Conservation (phyloP, 2,888 invertebrate species). For the Drosophila ustulata region DNA sequence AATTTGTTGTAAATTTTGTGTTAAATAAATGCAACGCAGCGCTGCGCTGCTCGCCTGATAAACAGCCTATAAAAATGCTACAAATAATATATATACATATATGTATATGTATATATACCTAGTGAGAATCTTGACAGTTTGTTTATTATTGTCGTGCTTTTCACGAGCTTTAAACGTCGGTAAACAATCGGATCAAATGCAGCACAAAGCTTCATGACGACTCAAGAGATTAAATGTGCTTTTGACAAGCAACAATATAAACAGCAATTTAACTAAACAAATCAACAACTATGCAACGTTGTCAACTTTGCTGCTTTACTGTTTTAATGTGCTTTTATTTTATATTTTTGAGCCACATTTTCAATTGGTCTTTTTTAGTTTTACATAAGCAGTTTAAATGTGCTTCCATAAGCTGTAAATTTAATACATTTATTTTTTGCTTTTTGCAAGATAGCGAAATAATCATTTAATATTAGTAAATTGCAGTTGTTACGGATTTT, state of each 20-base stretch:
- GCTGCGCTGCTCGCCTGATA: conserved; percentile 18
- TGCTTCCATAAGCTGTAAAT: no score
- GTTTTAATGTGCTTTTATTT: no score
- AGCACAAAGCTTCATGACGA: neutral
- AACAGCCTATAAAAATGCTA: conserved; percentile 6
- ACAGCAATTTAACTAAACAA: neutral
- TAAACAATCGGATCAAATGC: neutral
- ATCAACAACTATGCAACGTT: neutral
- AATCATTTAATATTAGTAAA: no score
- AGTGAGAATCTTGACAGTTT: neutral
- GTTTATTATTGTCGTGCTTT: conserved; percentile 1
- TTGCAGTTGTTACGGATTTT: no score
- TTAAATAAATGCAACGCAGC: conserved; percentile 4
- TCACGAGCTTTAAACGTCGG: neutral
- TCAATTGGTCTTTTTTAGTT: no score
- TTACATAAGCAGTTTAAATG: no score
- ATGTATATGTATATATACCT: neutral
- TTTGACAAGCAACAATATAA: neutral
- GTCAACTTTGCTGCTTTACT: no score
- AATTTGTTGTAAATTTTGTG: conserved; percentile 27
- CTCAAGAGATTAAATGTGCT: neutral
- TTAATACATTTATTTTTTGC: no score
- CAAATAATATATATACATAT: conserved; percentile 7
- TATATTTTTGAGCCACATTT: no score
- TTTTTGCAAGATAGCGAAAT: no score